Evolutionary conservation across 2,113 vertebrate genomes (phyloP).

Genomic region (Catharus fuscescens): DNA sequence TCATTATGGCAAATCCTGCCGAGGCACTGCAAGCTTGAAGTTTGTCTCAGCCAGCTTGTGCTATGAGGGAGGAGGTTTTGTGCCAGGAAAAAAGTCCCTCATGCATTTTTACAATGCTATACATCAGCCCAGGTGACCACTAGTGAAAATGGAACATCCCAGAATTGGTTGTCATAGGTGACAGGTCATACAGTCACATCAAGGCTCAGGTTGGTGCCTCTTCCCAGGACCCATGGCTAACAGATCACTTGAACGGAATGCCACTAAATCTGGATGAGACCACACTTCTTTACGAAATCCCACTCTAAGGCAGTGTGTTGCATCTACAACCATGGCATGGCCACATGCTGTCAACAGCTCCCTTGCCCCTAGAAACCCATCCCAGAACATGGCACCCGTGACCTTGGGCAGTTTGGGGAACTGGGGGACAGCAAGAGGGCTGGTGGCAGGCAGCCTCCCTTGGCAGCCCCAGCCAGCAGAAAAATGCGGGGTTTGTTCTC

Average conservation of each 20-base stretch:
- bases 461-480: constrained; percentile 21
- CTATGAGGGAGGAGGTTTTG: not conserved
- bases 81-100: not conserved
- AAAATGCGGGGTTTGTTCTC: constrained; percentile 62
- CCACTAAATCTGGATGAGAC: not conserved
- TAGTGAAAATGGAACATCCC: rapidly evolving
- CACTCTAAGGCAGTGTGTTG: rapidly evolving
- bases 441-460: not conserved
- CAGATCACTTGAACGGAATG: rapidly evolving
- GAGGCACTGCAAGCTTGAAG: not conserved
- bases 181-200: rapidly evolving
- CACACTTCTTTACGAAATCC: not conserved
- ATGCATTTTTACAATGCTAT: rapidly evolving
- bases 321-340: rapidly evolving
- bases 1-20: rapidly evolving
- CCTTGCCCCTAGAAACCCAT: not conserved
- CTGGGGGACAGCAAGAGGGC: not conserved
- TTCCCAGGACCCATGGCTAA: not conserved
- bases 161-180: not conserved
- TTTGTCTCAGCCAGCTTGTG: not conserved
- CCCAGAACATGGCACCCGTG: rapidly evolving
- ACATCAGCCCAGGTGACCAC: not conserved
- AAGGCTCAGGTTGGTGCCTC: not conserved
- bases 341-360: not conserved
- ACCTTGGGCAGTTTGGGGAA: constrained; percentile 3